Evolutionary conservation across 2,113 vertebrate genomes (phyloP).

Genomic region (Clarias magur): DNA sequence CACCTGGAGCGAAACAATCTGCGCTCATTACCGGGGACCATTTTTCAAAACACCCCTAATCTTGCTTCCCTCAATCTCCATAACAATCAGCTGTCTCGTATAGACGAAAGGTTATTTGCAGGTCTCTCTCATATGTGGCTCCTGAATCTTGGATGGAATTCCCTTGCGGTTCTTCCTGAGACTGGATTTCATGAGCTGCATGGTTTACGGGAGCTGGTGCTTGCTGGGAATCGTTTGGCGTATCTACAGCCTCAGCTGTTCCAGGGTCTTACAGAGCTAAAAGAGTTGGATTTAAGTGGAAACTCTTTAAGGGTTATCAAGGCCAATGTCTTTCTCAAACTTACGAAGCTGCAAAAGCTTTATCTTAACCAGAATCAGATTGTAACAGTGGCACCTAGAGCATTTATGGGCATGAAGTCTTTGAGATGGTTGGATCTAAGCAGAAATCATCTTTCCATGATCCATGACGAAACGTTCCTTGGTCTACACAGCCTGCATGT

Average conservation of each 20-base stretch:
- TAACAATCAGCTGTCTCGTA: conserved; percentile 83
- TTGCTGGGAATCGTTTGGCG: conserved; percentile 89
- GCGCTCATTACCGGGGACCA: conserved; percentile 70
- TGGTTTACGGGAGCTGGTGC: conserved; percentile 83
- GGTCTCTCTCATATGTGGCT: conserved; percentile 90
- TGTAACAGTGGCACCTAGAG: conserved; percentile 79
- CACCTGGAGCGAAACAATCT: conserved; percentile 87
- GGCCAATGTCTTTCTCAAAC: conserved; percentile 83
- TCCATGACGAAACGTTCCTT: conserved; percentile 88
- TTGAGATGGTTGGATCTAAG: conserved; percentile 93
- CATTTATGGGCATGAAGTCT: conserved; percentile 88
- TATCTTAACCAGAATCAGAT: conserved; percentile 91
- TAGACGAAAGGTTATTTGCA: conserved; percentile 84
- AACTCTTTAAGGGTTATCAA: conserved; percentile 87
- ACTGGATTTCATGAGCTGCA: conserved; percentile 81
- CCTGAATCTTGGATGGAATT: conserved; percentile 93
- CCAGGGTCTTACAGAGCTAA: conserved; percentile 84
- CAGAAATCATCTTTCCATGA: conserved; percentile 80
- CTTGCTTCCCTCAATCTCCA: conserved; percentile 86
- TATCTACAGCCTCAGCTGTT: conserved; percentile 92
- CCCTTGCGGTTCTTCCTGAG: conserved; percentile 85
- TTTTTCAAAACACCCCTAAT: conserved; percentile 83
- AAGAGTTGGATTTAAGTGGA: conserved; percentile 88
- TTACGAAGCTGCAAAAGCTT: conserved; percentile 89
- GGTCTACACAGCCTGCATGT: conserved; percentile 87